Conservation (phyloP, 2,888 invertebrate species). For the Scaptomyza caliginosa region DNA sequence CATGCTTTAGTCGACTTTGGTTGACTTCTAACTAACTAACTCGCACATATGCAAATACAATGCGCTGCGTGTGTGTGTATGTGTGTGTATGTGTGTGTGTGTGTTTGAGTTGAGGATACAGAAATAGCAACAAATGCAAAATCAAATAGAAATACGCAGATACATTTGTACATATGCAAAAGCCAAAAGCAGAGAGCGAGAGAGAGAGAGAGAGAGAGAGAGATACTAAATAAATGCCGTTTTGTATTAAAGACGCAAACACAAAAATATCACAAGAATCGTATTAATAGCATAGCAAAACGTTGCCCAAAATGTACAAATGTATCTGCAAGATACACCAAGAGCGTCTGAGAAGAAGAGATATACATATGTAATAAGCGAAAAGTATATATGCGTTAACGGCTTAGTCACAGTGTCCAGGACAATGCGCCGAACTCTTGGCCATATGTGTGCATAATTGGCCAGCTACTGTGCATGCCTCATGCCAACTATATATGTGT, state of each 20-base stretch:
- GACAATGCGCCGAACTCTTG: neutral
- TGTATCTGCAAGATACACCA: constrained; percentile 24
- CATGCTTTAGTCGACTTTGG: constrained; percentile 28
- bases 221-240: constrained; percentile 56
- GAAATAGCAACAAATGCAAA: constrained; percentile 70
- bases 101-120: constrained; percentile 35
- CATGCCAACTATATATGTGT: neutral
- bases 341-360: neutral
- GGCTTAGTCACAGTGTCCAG: constrained; percentile 16
- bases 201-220: constrained; percentile 15
- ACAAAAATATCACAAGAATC: constrained; percentile 56
- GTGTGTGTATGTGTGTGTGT: constrained; percentile 13
- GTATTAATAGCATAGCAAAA: constrained; percentile 50
- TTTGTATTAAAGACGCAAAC: constrained; percentile 34
- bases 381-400: neutral
- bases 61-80: constrained; percentile 32
- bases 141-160: constrained; percentile 54
- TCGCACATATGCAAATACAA: constrained; percentile 46
- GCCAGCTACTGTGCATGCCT: neutral
- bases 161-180: constrained; percentile 24
- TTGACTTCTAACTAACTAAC: neutral
- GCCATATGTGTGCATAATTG: constrained; percentile 16
- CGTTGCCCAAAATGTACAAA: constrained; percentile 29
- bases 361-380: constrained; percentile 16
- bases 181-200: constrained; percentile 13